Conservation (phyloP, 2,113 vertebrate species). For the Mus spicilegus region DNA sequence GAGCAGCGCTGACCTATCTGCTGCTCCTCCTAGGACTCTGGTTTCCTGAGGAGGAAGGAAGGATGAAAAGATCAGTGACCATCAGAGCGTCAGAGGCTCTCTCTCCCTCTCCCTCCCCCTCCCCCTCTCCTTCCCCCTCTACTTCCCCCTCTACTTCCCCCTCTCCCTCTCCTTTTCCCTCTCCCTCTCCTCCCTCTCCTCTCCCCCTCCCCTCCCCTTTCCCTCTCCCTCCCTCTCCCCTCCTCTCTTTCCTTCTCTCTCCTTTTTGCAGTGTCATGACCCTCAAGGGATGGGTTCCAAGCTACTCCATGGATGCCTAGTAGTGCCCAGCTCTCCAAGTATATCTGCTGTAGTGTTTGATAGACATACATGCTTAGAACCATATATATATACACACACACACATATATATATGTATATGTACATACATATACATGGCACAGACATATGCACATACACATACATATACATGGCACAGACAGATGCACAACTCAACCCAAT, state of each 20-base stretch:
- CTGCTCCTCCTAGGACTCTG: neutral
- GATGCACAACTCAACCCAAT: neutral
- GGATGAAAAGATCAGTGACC: neutral
- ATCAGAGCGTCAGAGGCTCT: neutral
- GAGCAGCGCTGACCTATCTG: neutral
- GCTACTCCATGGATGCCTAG: neutral
- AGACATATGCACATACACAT: no score
- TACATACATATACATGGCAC: no score
- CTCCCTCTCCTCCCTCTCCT: no score
- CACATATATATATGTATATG: no score
- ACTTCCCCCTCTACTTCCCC: no score
- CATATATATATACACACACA: neutral
- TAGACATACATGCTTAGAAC: neutral
- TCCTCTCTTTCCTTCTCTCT: no score
- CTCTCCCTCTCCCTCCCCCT: no score
- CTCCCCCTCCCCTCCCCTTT: rapidly evolving
- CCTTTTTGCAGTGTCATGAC: rapidly evolving
- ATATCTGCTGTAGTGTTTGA: no score
- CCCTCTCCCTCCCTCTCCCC: neutral
- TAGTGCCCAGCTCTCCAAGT: neutral
- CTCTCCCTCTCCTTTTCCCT: no score
- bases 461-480: neutral
- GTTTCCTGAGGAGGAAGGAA: neutral
- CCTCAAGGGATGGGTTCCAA: neutral
- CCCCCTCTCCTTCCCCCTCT: no score